Conservation (phyloP, 2,113 vertebrate genomes). For the Nothobranchius kuhntae region DNA sequence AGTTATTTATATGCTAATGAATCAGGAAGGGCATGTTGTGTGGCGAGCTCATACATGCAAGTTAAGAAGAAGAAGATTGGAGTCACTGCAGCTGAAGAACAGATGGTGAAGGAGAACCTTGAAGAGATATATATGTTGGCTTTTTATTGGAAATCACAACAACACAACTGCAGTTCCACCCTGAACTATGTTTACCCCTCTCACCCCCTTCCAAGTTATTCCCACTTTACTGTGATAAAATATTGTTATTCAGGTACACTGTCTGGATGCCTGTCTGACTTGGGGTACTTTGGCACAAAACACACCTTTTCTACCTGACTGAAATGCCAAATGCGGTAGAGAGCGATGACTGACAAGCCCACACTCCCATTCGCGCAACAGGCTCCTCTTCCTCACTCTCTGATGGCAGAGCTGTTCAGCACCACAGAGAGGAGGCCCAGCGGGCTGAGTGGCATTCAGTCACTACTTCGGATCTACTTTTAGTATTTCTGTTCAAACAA, state of each 20-base stretch:
- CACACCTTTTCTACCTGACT: slow-evolving; percentile 61
- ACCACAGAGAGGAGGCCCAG: slow-evolving; percentile 35
- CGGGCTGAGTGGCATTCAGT: slow-evolving; percentile 38
- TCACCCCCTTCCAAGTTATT: slow-evolving; percentile 43
- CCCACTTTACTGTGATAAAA: slow-evolving; percentile 61
- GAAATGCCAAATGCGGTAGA: slow-evolving; percentile 60
- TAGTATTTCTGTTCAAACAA: slow-evolving; percentile 24
- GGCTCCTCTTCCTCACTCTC: slow-evolving; percentile 43
- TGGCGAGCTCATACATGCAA: slow-evolving; percentile 9
- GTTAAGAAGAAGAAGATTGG: slow-evolving; percentile 9
- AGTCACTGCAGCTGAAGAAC: slow-evolving; percentile 23
- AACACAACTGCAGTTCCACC: slow-evolving; percentile 14
- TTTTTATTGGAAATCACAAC: slow-evolving; percentile 29
- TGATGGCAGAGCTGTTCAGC: slow-evolving; percentile 36
- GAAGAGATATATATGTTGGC: slow-evolving; percentile 27
- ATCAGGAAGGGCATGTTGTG: slow-evolving; percentile 41
- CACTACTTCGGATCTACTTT: not conserved
- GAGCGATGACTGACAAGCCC: slow-evolving; percentile 58
- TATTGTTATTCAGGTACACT: slow-evolving; percentile 64
- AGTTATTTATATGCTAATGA: slow-evolving; percentile 73
- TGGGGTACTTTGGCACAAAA: slow-evolving; percentile 61
- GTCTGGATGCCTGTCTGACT: slow-evolving; percentile 62
- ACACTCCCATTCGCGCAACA: slow-evolving; percentile 45
- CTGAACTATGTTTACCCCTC: slow-evolving; percentile 48
- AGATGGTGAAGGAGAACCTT: slow-evolving; percentile 49